These are phyloP conservation scores for Cricetomys ansorgei DNA, from an alignment of 2,113 vertebrate genomes.

Conservation along the genomic window DNA sequence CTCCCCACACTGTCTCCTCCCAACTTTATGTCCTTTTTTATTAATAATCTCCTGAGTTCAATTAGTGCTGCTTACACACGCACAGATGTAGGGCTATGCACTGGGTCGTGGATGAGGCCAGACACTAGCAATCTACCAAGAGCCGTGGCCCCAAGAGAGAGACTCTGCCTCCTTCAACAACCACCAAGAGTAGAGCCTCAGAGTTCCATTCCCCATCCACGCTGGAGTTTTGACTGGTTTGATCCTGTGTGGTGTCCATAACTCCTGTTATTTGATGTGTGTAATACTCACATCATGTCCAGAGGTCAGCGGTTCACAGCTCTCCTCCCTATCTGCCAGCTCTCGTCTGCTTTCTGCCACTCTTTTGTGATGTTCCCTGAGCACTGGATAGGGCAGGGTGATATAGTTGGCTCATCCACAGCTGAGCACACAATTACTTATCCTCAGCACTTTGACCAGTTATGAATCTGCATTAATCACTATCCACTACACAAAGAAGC, in stretches of 20 bases:
- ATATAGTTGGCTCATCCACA: not conserved
- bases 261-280: not conserved
- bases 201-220: not conserved
- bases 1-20: not conserved
- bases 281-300: not conserved
- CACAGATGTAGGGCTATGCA: not conserved
- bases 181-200: not conserved
- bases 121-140: not conserved
- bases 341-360: not conserved
- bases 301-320: not conserved
- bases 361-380: not conserved
- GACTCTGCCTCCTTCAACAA: not conserved
- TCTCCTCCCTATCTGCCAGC: not conserved
- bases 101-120: too few relatives aligned
- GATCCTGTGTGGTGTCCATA: not conserved
- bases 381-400: not conserved
- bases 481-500: not conserved
- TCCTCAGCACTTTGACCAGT: not conserved
- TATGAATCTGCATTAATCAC: not conserved
- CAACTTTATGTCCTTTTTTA: not conserved
- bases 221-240: not conserved
- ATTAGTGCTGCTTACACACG: not conserved
- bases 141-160: not conserved
- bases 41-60: not conserved
- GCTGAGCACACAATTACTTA: not conserved